A percentile compares a stretch with the other conserved stretches of the same genome.
phyloP scores from a whole-genome alignment of 2,797 vertebrate species.

The Dendrocincla fuliginosa region DNA sequence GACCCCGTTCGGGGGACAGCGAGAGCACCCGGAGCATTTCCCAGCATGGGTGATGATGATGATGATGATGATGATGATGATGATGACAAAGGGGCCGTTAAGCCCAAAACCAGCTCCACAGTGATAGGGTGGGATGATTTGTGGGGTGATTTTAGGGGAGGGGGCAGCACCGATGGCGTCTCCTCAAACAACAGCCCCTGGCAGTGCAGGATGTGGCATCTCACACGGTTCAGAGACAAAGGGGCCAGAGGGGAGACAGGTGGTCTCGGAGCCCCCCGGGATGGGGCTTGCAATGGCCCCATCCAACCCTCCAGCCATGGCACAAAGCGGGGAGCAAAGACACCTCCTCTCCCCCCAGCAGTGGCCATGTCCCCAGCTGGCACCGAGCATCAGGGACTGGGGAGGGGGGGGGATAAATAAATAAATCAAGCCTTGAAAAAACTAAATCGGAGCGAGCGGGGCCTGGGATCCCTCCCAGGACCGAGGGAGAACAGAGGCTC shows the following conservation, averaged over 20 bases:
- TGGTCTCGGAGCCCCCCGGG: not conserved
- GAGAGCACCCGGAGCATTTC: not conserved
- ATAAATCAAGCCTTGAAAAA: not conserved
- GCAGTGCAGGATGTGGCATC: not conserved
- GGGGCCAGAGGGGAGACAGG: not conserved
- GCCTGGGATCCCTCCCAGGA: constrained; percentile 21
- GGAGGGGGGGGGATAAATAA: not conserved
- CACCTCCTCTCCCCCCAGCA: not conserved
- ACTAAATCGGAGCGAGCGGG: not conserved
- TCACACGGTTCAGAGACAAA: not conserved
- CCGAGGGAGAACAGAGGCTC: constrained; percentile 31
- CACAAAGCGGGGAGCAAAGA: not conserved
- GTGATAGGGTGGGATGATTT: fast-evolving
- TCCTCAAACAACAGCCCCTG: not conserved
- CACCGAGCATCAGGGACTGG: not conserved
- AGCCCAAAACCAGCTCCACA: not conserved
- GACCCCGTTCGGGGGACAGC: not conserved
- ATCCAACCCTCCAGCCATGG: not conserved
- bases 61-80: not conserved
- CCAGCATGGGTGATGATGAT: not conserved
- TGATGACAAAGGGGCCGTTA: not conserved
- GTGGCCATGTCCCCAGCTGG: not conserved
- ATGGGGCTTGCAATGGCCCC: fast-evolving
- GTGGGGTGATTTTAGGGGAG: not conserved
- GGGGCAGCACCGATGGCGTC: not conserved